A percentile compares a stretch with the other conserved stretches of the same genome.
Evolutionary conservation across 2,888 invertebrate genomes (phyloP).

Genomic region (Lamproptera curius): DNA sequence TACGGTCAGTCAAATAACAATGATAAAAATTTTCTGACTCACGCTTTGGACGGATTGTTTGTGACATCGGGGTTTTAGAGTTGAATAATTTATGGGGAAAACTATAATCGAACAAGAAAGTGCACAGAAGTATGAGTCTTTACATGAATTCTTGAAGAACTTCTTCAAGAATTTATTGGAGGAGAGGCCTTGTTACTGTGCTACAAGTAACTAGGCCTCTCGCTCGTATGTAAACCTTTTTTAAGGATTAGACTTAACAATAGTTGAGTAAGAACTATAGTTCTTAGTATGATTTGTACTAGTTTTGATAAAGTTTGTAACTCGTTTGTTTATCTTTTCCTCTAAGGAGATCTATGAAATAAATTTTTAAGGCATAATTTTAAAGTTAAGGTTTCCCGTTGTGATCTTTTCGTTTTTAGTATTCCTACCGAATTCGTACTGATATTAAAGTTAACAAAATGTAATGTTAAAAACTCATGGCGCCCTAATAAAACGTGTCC

Average conservation of each 20-base stretch:
- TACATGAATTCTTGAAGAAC: neutral
- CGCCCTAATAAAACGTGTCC: too few species aligned
- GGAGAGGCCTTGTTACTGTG: neutral
- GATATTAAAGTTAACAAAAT: too few species aligned
- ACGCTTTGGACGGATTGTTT: conserved; percentile 21
- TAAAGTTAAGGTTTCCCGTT: too few species aligned
- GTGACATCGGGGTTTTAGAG: conserved; percentile 20
- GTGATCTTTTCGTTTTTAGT: too few species aligned
- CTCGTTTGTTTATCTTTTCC: too few species aligned
- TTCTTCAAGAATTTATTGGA: neutral
- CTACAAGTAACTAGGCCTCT: neutral
- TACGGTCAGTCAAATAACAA: conserved; percentile 52
- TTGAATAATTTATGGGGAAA: neutral
- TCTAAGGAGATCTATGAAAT: too few species aligned
- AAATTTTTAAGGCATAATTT: too few species aligned
- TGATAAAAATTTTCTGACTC: conserved; percentile 45
- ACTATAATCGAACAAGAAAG: too few species aligned
- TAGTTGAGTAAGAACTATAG: neutral
- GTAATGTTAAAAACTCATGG: too few species aligned
- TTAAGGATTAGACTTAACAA: neutral
- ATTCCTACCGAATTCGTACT: too few species aligned
- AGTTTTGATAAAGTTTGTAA: too few species aligned
- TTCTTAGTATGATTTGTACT: too few species aligned
- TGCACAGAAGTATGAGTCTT: neutral
- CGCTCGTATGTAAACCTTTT: neutral